Conservation (phyloP, 2,113 vertebrate genomes). For the Rhabdornis inornatus region DNA sequence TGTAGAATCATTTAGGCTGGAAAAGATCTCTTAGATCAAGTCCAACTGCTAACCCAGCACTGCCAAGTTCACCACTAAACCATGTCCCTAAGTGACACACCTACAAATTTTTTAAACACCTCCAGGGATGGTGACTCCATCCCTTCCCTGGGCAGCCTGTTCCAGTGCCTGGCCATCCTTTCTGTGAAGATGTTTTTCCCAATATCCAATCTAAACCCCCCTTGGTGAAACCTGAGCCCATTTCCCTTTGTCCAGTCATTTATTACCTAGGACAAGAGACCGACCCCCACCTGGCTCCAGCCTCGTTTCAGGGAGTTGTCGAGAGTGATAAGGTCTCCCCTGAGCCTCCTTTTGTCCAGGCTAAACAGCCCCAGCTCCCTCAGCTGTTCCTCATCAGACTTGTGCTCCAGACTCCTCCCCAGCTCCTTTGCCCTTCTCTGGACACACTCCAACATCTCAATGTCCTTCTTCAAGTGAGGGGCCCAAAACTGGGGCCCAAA, state of each 20-base stretch:
- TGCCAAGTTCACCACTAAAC: not conserved
- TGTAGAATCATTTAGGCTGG: not conserved
- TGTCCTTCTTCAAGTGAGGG: not conserved
- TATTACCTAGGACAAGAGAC: not conserved
- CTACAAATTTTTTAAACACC: not conserved
- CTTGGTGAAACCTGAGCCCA: not conserved
- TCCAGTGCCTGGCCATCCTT: not conserved
- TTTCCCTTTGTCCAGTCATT: not conserved
- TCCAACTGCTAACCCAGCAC: not conserved
- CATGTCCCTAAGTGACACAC: not conserved
- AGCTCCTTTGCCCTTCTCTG: accelerated
- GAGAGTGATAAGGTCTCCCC: not conserved
- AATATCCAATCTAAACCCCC: not conserved
- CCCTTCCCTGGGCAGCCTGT: not conserved
- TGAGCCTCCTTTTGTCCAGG: not conserved
- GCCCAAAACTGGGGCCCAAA: not conserved
- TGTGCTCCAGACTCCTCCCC: not conserved
- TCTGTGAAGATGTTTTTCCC: not conserved
- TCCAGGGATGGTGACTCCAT: not conserved
- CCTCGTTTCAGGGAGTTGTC: not conserved
- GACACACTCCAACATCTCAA: accelerated
- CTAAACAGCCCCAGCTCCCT: not conserved
- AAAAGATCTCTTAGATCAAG: not conserved
- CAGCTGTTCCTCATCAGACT: not conserved
- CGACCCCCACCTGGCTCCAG: accelerated